Base-by-base conservation (phyloP, 2,113 vertebrate genomes). In the Eudyptes chrysolophus region DNA sequence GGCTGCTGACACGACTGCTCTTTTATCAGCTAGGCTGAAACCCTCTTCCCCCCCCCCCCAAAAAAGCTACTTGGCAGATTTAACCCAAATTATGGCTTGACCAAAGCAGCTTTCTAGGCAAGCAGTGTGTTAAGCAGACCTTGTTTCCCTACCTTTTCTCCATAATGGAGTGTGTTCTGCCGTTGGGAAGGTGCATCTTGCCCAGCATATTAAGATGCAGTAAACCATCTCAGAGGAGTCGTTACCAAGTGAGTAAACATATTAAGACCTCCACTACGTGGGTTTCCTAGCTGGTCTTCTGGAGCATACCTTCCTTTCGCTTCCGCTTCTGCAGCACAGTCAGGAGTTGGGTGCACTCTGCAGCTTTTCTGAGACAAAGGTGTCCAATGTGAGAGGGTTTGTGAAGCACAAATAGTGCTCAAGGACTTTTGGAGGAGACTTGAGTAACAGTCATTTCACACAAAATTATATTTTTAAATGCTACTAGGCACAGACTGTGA, bases 291-390 rank as follows among this genome's bases (percentile, higher is more conserved):
- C 44, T 61, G 84, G 7, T 20, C 13, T 40, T 10, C 25, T 26
- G n/a, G 21, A 34, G 11, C 8, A 0, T 18, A 0, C 15, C 18
- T 55, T 20, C 25, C 44, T 49, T 54, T 42, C 2, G 0, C 24
- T 22, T 46, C 46, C 19, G 36, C 8, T 79, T 21, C 36, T 51
- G 68, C 36, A 48, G 27, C 40, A 4, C 0, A 1, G 9, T 9
- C n/a, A 11, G 24, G 29, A 66, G 26, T 7, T 57, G 12, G 26
- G 17, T 25, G 18, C 5, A 0, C 25, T 42, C 26, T 24, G 17
- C 36, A 36, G 36, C 52, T 87, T 84, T 81, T 20, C 77, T 17
- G 60, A 27, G 46, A 27, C 32, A 12, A 16, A 18, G 34, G 5
- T 14, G 40, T 46, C 66, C 16, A 3, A 1, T 2, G 19, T 2